phyloP scores from a whole-genome alignment of 2,888 invertebrate genomes.

The Amblyjoppa fuscipennis region DNA sequence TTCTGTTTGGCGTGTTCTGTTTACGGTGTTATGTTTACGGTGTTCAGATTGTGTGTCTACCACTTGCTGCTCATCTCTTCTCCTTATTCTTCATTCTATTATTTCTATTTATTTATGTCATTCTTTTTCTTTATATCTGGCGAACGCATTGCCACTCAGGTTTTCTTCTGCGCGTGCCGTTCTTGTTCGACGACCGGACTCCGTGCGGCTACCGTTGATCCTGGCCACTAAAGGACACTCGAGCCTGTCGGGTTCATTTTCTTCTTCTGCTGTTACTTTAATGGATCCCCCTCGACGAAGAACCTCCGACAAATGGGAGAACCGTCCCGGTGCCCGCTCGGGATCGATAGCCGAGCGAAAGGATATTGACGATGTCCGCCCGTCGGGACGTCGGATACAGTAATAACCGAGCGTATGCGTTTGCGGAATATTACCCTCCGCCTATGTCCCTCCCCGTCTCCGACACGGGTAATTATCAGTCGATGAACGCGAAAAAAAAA shows the following conservation, averaged over 20 bases:
- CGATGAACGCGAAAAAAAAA: constrained; percentile 34
- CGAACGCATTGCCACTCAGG: constrained; percentile 1
- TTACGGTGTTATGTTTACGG: neutral
- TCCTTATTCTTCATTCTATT: neutral
- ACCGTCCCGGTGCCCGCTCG: constrained; percentile 2
- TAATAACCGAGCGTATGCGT: constrained; percentile 19
- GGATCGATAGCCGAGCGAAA: constrained; percentile 38
- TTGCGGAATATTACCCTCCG: constrained; percentile 16
- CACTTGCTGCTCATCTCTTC: no score
- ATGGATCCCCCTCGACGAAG: neutral
- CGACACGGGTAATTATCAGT: constrained; percentile 30
- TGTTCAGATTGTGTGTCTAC: constrained; percentile 1
- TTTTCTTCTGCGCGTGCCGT: neutral
- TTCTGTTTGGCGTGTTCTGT: no score
- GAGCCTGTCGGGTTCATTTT: constrained; percentile 35
- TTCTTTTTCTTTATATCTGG: constrained; percentile 19
- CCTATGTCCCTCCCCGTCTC: neutral
- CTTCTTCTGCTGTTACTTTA: constrained; percentile 15
- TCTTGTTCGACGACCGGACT: neutral
- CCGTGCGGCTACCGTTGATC: constrained; percentile 54
- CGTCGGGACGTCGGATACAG: constrained; percentile 21
- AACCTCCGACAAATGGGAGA: constrained; percentile 21
- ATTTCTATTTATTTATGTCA: constrained; percentile 1
- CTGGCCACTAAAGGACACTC: constrained; percentile 42
- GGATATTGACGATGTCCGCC: constrained; percentile 42